phyloP scores from a whole-genome alignment of 2,113 vertebrate genomes.

The Dasyurus viverrinus region DNA sequence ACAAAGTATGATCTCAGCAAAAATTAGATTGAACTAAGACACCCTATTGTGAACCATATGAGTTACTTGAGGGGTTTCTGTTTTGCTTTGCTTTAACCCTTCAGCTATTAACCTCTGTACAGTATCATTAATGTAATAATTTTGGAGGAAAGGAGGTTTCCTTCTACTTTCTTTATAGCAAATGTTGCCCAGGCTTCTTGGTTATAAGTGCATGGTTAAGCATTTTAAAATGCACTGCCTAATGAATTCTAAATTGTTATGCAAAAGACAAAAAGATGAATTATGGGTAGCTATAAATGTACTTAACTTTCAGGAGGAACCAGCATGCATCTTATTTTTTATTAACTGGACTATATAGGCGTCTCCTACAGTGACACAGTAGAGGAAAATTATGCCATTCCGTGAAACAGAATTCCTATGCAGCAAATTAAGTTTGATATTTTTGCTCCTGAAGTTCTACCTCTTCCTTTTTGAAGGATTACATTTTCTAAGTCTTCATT shows the following conservation, averaged over 20 bases:
- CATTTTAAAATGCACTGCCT: not conserved
- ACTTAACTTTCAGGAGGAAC: constrained; percentile 24
- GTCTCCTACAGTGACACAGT: constrained; percentile 27
- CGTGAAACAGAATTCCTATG: not conserved
- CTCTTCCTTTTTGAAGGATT: constrained; percentile 1
- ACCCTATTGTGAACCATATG: not conserved
- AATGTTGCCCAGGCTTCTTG: constrained; percentile 33
- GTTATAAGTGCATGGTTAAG: not conserved
- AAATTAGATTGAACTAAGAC: constrained; percentile 10
- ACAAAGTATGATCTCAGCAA: not conserved
- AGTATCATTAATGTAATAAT: not conserved
- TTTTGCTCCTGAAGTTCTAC: not conserved
- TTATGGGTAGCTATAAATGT: not conserved
- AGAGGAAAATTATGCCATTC: not conserved
- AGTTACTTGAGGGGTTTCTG: not conserved
- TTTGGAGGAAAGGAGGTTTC: not conserved
- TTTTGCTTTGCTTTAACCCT: constrained; percentile 26
- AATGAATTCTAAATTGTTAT: not conserved
- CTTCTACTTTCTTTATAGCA: constrained; percentile 1
- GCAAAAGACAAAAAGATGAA: not conserved
- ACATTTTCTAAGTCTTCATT: constrained; percentile 17
- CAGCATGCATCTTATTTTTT: not conserved
- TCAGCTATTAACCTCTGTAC: not conserved
- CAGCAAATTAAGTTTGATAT: not conserved
- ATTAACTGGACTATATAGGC: constrained; percentile 23